Percentiles rank a stretch among this genome's conserved stretches.
These are phyloP conservation scores for Shargacucullia verbasci DNA, from an alignment of 2,888 invertebrate genomes.

Conservation along the genomic window DNA sequence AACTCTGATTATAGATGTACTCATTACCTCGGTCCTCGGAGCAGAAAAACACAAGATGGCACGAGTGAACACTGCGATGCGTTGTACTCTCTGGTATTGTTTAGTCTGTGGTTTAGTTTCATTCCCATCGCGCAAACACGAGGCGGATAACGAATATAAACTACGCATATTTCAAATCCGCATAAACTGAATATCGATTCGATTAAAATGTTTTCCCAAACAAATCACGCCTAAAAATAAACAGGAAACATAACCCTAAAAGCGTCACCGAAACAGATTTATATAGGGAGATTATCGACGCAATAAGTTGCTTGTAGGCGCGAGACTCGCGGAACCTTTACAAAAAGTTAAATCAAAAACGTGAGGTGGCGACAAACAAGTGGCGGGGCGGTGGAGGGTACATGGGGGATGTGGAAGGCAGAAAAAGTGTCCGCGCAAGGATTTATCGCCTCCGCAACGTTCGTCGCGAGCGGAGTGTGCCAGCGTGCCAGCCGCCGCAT, in stretches of 20 bases:
- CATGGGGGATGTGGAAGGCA: constrained; percentile 31
- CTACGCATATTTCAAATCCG: constrained; percentile 3
- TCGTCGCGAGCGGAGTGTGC: constrained; percentile 28
- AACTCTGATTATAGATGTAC: constrained; percentile 38
- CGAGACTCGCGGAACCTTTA: constrained; percentile 62
- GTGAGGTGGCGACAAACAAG: constrained; percentile 78
- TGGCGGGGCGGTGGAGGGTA: constrained; percentile 32
- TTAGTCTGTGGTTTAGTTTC: constrained; percentile 21
- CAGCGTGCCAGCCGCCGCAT: constrained; percentile 57
- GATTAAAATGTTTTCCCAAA: constrained; percentile 31
- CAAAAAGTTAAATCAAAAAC: constrained; percentile 83
- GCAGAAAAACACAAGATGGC: background rate
- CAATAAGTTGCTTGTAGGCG: constrained; percentile 64
- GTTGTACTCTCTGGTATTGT: constrained; percentile 1
- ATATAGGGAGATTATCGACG: constrained; percentile 69
- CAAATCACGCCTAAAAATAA: constrained; percentile 42
- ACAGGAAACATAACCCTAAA: constrained; percentile 50
- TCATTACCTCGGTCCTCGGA: constrained; percentile 37
- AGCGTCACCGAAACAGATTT: constrained; percentile 58
- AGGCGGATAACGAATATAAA: constrained; percentile 5
- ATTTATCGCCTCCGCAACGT: constrained; percentile 76
- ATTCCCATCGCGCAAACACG: constrained; percentile 24
- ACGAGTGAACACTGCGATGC: background rate
- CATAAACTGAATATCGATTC: constrained; percentile 8
- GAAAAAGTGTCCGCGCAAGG: constrained; percentile 70